Evolutionary conservation across 2,113 vertebrate species (phyloP).

Genomic region (Dipodomys ordii): DNA sequence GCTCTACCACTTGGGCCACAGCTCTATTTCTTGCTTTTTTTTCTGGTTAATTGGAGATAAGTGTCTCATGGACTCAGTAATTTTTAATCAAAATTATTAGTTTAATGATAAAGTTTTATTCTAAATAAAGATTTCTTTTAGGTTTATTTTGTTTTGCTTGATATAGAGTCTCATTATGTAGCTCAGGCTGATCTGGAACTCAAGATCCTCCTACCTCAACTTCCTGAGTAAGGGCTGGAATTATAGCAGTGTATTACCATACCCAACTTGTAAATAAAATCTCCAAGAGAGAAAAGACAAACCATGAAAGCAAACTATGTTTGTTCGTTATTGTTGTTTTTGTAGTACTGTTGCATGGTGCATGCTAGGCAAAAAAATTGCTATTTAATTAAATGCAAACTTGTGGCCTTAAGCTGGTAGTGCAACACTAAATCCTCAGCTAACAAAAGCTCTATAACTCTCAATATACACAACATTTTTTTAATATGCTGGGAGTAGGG

Average conservation of each 20-base stretch:
- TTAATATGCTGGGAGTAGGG: no score
- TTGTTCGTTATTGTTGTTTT: background rate
- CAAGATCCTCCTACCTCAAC: background rate
- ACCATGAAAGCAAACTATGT: background rate
- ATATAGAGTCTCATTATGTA: background rate
- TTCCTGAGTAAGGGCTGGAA: background rate
- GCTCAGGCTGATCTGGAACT: background rate
- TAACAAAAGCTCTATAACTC: constrained; percentile 32
- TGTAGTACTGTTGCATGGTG: no score
- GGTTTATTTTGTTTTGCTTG: background rate
- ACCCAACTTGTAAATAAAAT: background rate
- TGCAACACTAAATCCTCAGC: background rate
- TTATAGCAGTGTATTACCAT: background rate
- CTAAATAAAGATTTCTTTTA: constrained; percentile 33
- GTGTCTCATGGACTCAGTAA: no score
- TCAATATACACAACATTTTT: background rate
- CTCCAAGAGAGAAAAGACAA: constrained; percentile 44
- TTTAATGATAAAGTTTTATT: constrained; percentile 40
- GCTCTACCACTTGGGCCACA: no score
- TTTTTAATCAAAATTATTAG: background rate
- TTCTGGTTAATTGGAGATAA: no score
- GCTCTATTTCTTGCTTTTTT: no score
- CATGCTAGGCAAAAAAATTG: no score
- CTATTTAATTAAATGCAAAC: constrained; percentile 17
- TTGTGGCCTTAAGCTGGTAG: constrained; percentile 39